These are phyloP conservation scores for Botia kubotai DNA, from an alignment of 2,797 vertebrate genomes.

Conservation along the genomic window DNA sequence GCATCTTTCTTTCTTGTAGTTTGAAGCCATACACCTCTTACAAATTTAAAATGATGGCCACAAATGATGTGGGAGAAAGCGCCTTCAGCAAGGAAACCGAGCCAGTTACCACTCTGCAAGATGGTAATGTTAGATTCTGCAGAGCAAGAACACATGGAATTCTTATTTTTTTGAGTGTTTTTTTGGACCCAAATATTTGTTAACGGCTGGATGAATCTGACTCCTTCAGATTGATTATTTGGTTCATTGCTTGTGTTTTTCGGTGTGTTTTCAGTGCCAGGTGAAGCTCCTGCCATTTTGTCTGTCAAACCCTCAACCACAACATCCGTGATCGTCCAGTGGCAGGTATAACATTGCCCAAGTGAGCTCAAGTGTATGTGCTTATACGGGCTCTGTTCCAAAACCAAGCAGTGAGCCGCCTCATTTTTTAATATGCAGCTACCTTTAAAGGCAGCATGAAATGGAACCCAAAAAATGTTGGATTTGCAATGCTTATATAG, in stretches of 20 bases:
- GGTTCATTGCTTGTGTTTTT: conserved; percentile 9
- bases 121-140: conserved; percentile 75
- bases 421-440: too few species aligned
- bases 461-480: too few species aligned
- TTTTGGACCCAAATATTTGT: background rate
- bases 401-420: background rate
- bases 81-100: conserved; percentile 82
- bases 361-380: background rate
- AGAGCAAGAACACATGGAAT: background rate
- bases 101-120: conserved; percentile 83
- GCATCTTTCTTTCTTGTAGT: conserved; percentile 61
- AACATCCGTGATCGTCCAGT: conserved; percentile 93
- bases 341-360: conserved; percentile 83
- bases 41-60: conserved; percentile 84
- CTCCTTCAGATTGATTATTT: background rate
- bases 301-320: conserved; percentile 90
- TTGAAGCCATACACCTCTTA: conserved; percentile 86
- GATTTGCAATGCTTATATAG: too few species aligned
- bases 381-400: background rate
- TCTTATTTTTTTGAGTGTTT: background rate
- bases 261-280: conserved; percentile 81
- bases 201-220: background rate
- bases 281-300: conserved; percentile 87
- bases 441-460: too few species aligned
- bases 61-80: conserved; percentile 87